Conservation (phyloP, 2,888 invertebrate genomes). For the Bruchidius siliquastri region DNA sequence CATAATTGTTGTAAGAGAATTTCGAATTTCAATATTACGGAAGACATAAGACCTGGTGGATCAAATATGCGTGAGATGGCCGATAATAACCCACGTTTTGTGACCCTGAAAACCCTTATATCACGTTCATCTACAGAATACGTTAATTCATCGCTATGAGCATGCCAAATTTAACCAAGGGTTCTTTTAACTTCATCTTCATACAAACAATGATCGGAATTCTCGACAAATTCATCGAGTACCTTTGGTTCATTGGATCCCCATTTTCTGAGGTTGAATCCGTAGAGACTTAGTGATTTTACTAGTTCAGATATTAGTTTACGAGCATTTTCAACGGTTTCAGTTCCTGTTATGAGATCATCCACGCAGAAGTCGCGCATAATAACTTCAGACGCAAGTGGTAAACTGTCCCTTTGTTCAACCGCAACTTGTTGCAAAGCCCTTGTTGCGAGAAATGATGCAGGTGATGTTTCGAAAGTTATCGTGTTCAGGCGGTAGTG, state of each 20-base stretch:
- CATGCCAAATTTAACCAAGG: constrained; percentile 10
- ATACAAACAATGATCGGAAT: constrained; percentile 5
- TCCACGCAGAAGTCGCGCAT: constrained; percentile 22
- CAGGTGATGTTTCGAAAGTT: constrained; percentile 20
- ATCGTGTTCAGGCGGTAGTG: constrained; percentile 18
- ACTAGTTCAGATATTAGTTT: constrained; percentile 5
- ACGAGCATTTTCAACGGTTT: constrained; percentile 4
- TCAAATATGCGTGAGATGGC: constrained; percentile 15
- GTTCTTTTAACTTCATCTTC: constrained; percentile 8
- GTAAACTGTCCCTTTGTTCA: constrained; percentile 8
- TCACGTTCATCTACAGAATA: not conserved
- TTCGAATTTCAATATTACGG: constrained; percentile 15
- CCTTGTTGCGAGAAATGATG: constrained; percentile 30
- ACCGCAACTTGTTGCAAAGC: constrained; percentile 12
- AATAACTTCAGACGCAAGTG: constrained; percentile 14
- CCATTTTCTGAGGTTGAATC: constrained; percentile 21
- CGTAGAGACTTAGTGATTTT: constrained; percentile 5
- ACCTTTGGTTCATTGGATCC: constrained; percentile 12
- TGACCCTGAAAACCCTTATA: not conserved
- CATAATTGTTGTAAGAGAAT: constrained; percentile 18
- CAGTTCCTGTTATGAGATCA: constrained; percentile 18
- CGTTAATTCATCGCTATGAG: constrained; percentile 2
- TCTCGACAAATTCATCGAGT: constrained; percentile 4
- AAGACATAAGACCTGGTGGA: constrained; percentile 16
- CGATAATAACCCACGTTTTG: constrained; percentile 12